Evolutionary conservation across 1,140 invertebrate species (phyloP).

Genomic region (Gyrodactylus bullatarudis): DNA sequence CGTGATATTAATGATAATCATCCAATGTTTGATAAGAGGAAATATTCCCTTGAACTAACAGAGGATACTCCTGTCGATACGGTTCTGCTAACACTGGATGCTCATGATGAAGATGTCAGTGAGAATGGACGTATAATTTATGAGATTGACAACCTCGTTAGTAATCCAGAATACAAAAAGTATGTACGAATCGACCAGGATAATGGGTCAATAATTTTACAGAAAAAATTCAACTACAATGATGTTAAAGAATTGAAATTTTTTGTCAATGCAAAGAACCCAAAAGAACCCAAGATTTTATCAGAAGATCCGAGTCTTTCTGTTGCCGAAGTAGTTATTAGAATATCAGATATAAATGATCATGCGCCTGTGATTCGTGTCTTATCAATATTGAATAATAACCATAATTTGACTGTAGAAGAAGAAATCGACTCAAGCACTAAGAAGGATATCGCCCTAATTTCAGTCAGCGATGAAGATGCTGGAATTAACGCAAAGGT

Average conservation of each 20-base stretch:
- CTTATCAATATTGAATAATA: background rate
- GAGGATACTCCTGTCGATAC: background rate
- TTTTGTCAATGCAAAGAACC: background rate
- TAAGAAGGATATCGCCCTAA: background rate
- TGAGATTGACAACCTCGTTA: background rate
- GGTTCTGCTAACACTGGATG: background rate
- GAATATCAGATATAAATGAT: background rate
- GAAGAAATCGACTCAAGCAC: background rate
- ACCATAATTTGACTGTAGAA: background rate
- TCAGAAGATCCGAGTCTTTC: background rate
- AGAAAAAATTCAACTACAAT: background rate
- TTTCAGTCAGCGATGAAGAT: background rate
- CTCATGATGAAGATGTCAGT: background rate
- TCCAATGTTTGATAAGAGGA: background rate
- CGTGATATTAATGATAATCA: background rate
- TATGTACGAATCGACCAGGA: background rate
- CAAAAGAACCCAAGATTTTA: background rate
- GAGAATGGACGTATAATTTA: background rate
- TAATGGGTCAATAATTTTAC: background rate
- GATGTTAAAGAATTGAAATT: background rate
- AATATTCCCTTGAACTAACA: background rate
- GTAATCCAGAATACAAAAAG: background rate
- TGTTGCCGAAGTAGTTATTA: background rate
- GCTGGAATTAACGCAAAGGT: background rate
- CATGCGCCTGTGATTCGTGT: background rate